Evolutionary conservation across 1,140 invertebrate species (phyloP), one percentile per base, ranked within the genome.

Genomic region (Dinothrombium tinctorium): DNA sequence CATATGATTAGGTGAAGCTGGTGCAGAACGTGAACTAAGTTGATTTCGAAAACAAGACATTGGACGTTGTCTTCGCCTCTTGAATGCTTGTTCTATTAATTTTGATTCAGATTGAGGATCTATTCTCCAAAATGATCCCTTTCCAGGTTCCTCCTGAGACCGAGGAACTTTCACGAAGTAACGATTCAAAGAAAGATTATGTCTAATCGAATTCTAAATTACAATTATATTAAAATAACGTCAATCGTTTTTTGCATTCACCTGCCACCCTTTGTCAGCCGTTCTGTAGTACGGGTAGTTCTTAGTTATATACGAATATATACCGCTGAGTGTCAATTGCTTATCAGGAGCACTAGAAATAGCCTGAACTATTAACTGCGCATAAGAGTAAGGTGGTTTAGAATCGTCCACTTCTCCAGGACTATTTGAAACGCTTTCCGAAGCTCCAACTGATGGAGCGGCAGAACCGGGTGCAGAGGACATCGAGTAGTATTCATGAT

Each of bases 241-340:
- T n/a, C n/a, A n/a, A n/a, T n/a, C n/a, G n/a, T 8, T 32, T 19
- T 41, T 33, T n/a, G 3, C 7, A 40, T 45, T 46, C 53, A 71
- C 69, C 66, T 95, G 89, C 89, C 89, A 96, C 24, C 90, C 89
- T 63, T 94, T 94, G 57, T 96, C 89, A 3, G 84, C 86, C 41
- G 86, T 90, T 54, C 86, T 69, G 59, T 95, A 98, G 62, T 95
- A 96, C 6, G 86, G 87, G 68, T 95, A 96, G 59, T 95, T 76
- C 64, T 92, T 94, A 23, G 89, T 92, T 58, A 98, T 96, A 57
- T 90, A 96, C 46, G 84, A 86, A 66, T 96, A 98, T 55, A 96
- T 96, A 52, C 87, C 87, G 60, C 81, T 89, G n/a, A 96, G 67
- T 4, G 89, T 96, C 35, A 95, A 68, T 62, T 95, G 89, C 63